Conservation (phyloP, 2,888 invertebrate genomes). For the Volucella zonaria region DNA sequence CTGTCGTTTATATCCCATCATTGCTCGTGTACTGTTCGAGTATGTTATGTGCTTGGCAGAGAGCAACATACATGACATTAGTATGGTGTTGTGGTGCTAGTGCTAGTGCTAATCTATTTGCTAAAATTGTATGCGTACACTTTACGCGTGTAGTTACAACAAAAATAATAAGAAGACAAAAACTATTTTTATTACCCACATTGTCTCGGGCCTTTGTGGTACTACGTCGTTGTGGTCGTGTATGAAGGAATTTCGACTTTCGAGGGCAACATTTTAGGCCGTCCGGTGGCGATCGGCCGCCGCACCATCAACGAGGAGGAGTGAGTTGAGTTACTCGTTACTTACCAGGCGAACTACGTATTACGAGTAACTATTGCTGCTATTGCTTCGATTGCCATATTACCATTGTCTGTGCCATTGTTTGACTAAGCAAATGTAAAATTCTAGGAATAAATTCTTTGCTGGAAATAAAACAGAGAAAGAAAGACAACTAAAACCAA, state of each 20-base stretch:
- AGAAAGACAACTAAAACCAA: slow-evolving; percentile 19
- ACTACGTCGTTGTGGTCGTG: slow-evolving; percentile 12
- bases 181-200: slow-evolving; percentile 18
- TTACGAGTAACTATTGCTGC: slow-evolving; percentile 1
- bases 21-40: too few relatives aligned
- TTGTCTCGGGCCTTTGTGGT: slow-evolving; percentile 1
- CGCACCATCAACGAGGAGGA: background rate
- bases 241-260: slow-evolving; percentile 51
- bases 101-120: slow-evolving; percentile 66
- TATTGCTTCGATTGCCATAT: background rate
- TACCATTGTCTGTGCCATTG: slow-evolving; percentile 62
- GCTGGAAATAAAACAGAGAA: slow-evolving; percentile 56
- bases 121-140: slow-evolving; percentile 67
- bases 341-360: slow-evolving; percentile 1
- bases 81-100: slow-evolving; percentile 38
- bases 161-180: slow-evolving; percentile 20
- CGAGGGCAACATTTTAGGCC: slow-evolving; percentile 25
- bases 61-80: slow-evolving; percentile 12
- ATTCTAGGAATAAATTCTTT: slow-evolving; percentile 72
- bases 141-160: background rate
- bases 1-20: background rate
- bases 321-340: background rate
- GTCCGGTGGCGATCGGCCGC: background rate
- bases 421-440: slow-evolving; percentile 67
- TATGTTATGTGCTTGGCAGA: slow-evolving; percentile 5